Conservation (phyloP, 2,113 vertebrate species). For the Zapus hudsonius region DNA sequence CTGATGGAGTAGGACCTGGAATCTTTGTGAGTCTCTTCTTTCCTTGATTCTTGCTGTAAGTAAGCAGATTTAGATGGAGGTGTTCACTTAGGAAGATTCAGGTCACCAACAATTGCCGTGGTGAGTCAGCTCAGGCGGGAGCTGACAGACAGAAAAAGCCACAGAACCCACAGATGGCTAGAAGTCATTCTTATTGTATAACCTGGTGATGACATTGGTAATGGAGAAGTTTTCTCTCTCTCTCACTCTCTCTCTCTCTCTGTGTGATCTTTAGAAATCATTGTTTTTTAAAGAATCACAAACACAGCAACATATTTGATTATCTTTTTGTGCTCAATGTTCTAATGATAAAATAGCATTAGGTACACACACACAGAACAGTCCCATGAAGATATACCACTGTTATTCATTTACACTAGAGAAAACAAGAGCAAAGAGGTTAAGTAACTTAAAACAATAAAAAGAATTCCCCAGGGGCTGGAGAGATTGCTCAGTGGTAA, state of each 20-base stretch:
- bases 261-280: slow-evolving; percentile 21
- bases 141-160: slow-evolving; percentile 59
- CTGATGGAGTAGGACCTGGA: background rate
- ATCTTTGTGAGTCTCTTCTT: background rate
- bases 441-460: background rate
- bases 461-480: too few relatives aligned
- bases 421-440: background rate
- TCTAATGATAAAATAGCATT: slow-evolving; percentile 3
- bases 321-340: background rate
- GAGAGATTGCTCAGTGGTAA: too few relatives aligned
- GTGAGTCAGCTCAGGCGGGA: slow-evolving; percentile 36
- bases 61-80: slow-evolving; percentile 31
- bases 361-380: background rate
- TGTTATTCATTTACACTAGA: background rate
- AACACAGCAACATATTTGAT: background rate
- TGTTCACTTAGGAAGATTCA: slow-evolving; percentile 45
- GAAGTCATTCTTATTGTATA: background rate
- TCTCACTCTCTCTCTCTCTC: too few relatives aligned
- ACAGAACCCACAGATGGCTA: slow-evolving; percentile 41
- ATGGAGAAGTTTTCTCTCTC: background rate
- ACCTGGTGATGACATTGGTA: slow-evolving; percentile 1
- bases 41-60: slow-evolving; percentile 44
- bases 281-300: slow-evolving; percentile 45
- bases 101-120: background rate
- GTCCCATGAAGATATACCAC: background rate